Evolutionary conservation across 2,113 vertebrate genomes (phyloP), one percentile per base, ranked within the genome.

Genomic region (Oncorhynchus kisutch): DNA sequence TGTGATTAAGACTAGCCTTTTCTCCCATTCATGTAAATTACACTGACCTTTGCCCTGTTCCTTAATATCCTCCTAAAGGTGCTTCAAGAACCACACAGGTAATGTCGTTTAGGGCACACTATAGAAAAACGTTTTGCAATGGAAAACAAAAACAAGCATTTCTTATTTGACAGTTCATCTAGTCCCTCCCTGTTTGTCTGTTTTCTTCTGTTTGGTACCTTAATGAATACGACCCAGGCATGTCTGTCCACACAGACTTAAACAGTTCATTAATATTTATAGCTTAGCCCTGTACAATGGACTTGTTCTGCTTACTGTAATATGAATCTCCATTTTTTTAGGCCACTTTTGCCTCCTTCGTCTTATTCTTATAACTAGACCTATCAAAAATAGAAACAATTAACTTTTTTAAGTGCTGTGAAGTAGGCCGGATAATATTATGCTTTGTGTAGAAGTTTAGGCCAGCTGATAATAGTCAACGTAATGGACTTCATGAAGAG

Each of bases 381-480:
- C 45, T 20, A 48, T 70, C 45, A 22, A 49, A 70, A 70, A 70
- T 70, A 70, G 68, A 70, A 70, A 70, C 68, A 70, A 70, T 70
- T 70, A 70, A 49, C 68, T 70, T 70, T 13, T 13, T 70, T 45
- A 70, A 48, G 34, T 70, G 34, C n/a, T 48, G 22, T 6, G 45
- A 70, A 70, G 68, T 70, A 70, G 68, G 45, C 20, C 68, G n/a
- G 25, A 70, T 27, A 12, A 22, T 22, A 25, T n/a, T 70, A 39
- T 34, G 34, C 65, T 67, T 54, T 54, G 51, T 22, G 7, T 64
- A 64, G n/a, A 64, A 64, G 24, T 62, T 22, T 16, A 62, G n/a
- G 59, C 59, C 59, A 62, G 59, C 7, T n/a, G 20, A 54, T 22
- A 62, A 22, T 22, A 9, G 59, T 62, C 18, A 9, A 22, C n/a